Percentiles rank a stretch among this genome's conserved stretches.
Conservation (phyloP, 2,113 vertebrate genomes). For the Catharus minimus region DNA sequence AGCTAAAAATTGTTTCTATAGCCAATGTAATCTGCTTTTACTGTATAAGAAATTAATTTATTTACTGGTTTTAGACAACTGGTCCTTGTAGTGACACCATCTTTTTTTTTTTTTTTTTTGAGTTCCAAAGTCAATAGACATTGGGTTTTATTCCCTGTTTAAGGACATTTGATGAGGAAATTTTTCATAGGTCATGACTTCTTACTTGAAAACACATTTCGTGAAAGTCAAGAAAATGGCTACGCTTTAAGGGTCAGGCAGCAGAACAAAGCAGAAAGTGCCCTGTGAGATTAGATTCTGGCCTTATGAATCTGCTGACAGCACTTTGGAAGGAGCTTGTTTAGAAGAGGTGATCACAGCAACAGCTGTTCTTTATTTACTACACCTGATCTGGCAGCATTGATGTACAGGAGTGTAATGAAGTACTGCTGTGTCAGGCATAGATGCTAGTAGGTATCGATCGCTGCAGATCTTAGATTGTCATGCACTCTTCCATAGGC, state of each 20-base stretch:
- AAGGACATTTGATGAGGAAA: background rate
- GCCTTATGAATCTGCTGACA: background rate
- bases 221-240: background rate
- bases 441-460: background rate
- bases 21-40: background rate
- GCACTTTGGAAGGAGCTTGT: background rate
- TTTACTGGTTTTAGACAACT: background rate
- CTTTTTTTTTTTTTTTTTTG: background rate
- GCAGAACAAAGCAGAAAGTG: background rate
- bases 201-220: background rate
- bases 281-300: background rate
- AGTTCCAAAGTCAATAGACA: background rate
- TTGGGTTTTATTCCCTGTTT: background rate
- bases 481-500: background rate
- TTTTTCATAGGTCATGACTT: background rate
- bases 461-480: background rate
- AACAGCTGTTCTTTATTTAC: conserved; percentile 23
- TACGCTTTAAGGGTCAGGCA: background rate
- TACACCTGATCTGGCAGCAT: background rate
- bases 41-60: background rate
- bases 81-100: background rate
- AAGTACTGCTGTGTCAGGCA: background rate
- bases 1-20: background rate
- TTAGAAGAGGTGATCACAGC: background rate
- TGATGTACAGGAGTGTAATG: background rate